phyloP scores from a whole-genome alignment of 2,113 vertebrate genomes.

The Aix galericulata region DNA sequence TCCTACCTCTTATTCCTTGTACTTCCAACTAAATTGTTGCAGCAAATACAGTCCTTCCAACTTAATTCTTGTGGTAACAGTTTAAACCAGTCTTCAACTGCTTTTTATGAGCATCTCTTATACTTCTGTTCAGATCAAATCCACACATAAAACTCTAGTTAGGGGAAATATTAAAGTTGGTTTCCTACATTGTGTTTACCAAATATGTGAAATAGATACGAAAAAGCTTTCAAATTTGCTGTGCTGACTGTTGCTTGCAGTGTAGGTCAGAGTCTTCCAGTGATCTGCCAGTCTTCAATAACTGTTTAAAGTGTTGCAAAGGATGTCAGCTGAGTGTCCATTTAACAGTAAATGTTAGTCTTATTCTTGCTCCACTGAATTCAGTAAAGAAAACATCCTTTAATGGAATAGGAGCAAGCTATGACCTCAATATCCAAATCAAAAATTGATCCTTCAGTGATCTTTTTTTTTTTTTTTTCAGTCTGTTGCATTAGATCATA shows the following conservation, averaged over 20 bases:
- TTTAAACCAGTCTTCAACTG: background rate
- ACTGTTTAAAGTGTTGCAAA: background rate
- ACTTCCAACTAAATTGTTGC: background rate
- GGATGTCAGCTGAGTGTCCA: background rate
- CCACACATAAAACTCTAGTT: background rate
- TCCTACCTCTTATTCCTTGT: background rate
- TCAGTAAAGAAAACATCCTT: background rate
- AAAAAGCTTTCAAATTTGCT: conserved; percentile 1
- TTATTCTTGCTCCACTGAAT: conserved; percentile 34
- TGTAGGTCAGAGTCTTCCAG: conserved; percentile 20
- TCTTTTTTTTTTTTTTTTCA: background rate
- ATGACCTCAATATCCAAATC: conserved; percentile 40
- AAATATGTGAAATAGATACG: background rate
- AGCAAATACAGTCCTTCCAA: background rate
- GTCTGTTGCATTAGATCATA: conserved; percentile 29
- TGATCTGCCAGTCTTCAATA: background rate
- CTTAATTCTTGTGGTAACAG: background rate
- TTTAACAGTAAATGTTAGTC: conserved; percentile 3
- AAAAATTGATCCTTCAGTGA: conserved; percentile 28
- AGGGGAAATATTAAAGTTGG: background rate
- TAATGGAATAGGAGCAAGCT: conserved; percentile 31
- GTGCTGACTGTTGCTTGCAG: background rate
- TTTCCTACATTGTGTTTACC: background rate
- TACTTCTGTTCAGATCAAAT: background rate
- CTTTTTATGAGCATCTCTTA: background rate